A percentile compares a stretch with the other conserved stretches of the same genome.
Conservation (phyloP, 92 coral and sea anemone species). For the Phenganax subtilis region DNA sequence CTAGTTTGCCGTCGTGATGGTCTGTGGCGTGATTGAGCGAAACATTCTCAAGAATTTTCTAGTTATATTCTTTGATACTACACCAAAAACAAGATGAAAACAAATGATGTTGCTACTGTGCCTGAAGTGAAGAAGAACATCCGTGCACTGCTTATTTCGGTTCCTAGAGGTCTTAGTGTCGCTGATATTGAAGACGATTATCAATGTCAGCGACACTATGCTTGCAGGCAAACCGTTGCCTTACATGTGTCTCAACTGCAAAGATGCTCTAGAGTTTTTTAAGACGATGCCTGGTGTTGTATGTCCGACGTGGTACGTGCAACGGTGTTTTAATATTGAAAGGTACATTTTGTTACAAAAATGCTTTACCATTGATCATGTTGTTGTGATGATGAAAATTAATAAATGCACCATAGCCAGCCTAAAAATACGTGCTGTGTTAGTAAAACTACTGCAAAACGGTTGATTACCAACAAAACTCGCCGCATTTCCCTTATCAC, state of each 20-base stretch:
- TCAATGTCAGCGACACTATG: slow-evolving; percentile 36
- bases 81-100: neutral
- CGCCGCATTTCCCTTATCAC: too few relatives aligned
- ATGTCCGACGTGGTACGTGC: slow-evolving; percentile 56
- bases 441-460: too few relatives aligned
- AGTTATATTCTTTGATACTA: neutral
- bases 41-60: neutral
- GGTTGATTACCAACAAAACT: too few relatives aligned
- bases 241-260: slow-evolving; percentile 64
- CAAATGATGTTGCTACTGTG: neutral
- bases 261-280: slow-evolving; percentile 63
- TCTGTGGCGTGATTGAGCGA: neutral
- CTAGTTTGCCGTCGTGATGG: too few relatives aligned
- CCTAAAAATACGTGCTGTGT: too few relatives aligned
- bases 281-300: slow-evolving; percentile 91
- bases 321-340: slow-evolving; percentile 68
- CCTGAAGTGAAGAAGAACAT: slow-evolving; percentile 60
- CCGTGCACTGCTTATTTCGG: slow-evolving; percentile 88
- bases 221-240: slow-evolving; percentile 80
- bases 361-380: neutral
- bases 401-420: too few relatives aligned
- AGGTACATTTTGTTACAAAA: slow-evolving; percentile 10
- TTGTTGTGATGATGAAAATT: too few relatives aligned
- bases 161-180: slow-evolving; percentile 78
- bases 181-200: slow-evolving; percentile 85